phyloP scores from a whole-genome alignment of 2,797 vertebrate species.

The Pipistrellus kuhlii region DNA sequence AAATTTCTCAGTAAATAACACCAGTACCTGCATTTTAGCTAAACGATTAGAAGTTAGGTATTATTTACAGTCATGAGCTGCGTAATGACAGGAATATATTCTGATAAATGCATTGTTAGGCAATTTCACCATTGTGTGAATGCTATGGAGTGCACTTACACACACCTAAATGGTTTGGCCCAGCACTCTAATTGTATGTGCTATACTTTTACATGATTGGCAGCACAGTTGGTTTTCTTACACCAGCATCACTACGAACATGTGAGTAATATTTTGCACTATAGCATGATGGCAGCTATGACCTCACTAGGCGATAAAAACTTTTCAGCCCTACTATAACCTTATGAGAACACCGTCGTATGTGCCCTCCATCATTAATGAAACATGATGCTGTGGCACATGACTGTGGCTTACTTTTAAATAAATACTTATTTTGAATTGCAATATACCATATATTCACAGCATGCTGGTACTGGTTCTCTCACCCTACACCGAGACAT shows the following conservation, averaged over 20 bases:
- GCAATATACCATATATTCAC: background rate
- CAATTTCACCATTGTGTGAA: background rate
- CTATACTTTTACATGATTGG: background rate
- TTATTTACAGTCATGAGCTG: background rate
- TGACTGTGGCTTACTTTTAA: constrained; percentile 23
- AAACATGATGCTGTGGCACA: background rate
- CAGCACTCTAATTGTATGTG: background rate
- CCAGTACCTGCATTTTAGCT: background rate
- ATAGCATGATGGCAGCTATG: background rate
- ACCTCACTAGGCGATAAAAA: background rate
- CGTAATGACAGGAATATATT: background rate
- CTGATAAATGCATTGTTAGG: background rate
- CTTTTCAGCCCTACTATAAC: background rate
- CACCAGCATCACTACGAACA: background rate
- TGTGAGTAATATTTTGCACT: background rate
- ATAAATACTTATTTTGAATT: constrained; percentile 13
- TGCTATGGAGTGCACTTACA: background rate
- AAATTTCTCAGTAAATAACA: constrained; percentile 9
- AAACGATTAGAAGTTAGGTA: background rate
- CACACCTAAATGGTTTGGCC: background rate
- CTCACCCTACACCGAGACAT: background rate
- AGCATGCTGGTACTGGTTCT: background rate
- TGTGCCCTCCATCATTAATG: background rate
- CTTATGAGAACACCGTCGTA: background rate
- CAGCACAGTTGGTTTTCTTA: background rate